phyloP scores from a whole-genome alignment of 2,888 invertebrate species.

The Seira musarum region DNA sequence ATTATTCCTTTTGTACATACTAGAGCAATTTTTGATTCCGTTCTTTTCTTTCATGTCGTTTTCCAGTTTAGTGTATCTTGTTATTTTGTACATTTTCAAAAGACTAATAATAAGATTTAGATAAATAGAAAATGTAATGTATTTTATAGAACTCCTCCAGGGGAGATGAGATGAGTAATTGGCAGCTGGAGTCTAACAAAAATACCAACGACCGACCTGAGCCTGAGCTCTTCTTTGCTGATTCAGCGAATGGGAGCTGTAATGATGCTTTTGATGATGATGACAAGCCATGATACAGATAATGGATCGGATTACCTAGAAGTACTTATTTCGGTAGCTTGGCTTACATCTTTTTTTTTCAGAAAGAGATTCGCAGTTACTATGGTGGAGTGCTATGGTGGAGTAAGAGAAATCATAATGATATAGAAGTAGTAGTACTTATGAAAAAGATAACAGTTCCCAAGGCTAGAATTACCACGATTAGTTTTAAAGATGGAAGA shows the following conservation, averaged over 20 bases:
- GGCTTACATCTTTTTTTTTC: neutral
- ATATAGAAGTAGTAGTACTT: neutral
- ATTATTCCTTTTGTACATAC: no score
- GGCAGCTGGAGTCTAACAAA: neutral
- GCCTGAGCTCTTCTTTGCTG: neutral
- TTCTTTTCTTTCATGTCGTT: no score
- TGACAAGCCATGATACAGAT: constrained; percentile 36
- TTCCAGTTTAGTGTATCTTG: no score
- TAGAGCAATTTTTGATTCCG: no score
- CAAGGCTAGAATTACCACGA: neutral
- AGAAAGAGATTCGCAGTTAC: neutral
- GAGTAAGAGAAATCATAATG: neutral
- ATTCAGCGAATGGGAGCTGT: neutral
- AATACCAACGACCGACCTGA: neutral
- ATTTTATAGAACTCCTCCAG: no score
- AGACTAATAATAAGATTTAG: no score
- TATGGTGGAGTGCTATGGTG: neutral
- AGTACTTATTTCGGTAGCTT: constrained; percentile 16
- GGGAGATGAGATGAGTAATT: neutral
- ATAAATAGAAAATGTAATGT: no score
- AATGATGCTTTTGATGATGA: constrained; percentile 15
- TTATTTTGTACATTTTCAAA: no score
- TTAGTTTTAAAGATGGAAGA: neutral
- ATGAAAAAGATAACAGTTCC: neutral
- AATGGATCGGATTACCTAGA: constrained; percentile 39